Evolutionary conservation across 2,888 invertebrate genomes (phyloP).

Genomic region (Chromoteleia sp.): DNA sequence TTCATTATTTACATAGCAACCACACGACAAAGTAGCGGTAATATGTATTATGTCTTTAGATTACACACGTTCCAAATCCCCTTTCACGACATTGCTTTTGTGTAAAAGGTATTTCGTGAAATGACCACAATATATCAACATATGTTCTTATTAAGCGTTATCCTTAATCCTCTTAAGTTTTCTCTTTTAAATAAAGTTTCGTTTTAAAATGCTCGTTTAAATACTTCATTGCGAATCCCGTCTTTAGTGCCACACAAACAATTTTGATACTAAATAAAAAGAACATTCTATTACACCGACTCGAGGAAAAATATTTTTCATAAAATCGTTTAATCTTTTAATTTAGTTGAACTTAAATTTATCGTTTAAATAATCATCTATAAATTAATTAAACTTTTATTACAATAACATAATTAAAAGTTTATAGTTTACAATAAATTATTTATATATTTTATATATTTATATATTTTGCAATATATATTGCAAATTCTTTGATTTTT

Average conservation of each 20-base stretch:
- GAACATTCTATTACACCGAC: too few relatives aligned
- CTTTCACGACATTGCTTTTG: slow-evolving; percentile 36
- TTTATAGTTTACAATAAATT: too few relatives aligned
- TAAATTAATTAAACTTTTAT: too few relatives aligned
- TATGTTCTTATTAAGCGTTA: slow-evolving; percentile 56
- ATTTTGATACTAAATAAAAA: slow-evolving; percentile 5
- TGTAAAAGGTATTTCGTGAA: slow-evolving; percentile 29
- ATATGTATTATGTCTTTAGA: slow-evolving; percentile 24
- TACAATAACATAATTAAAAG: too few relatives aligned
- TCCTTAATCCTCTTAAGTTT: slow-evolving; percentile 50
- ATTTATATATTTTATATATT: too few relatives aligned
- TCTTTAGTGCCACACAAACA: slow-evolving; percentile 12
- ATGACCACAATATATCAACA: slow-evolving; percentile 46
- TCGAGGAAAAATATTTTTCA: too few relatives aligned
- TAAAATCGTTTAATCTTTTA: too few relatives aligned
- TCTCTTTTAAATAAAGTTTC: slow-evolving; percentile 39
- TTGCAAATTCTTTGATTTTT: too few relatives aligned
- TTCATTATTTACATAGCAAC: slow-evolving; percentile 15
- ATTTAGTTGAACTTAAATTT: too few relatives aligned
- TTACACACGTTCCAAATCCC: slow-evolving; percentile 42
- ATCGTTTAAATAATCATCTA: too few relatives aligned
- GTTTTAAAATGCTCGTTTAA: slow-evolving; percentile 24
- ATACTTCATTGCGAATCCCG: slow-evolving; percentile 14
- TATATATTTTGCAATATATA: too few relatives aligned
- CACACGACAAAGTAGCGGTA: slow-evolving; percentile 23